Percentiles rank a stretch among this genome's conserved stretches.
Evolutionary conservation across 2,797 vertebrate genomes (phyloP).

Genomic region (Gadopsis bispinosus): DNA sequence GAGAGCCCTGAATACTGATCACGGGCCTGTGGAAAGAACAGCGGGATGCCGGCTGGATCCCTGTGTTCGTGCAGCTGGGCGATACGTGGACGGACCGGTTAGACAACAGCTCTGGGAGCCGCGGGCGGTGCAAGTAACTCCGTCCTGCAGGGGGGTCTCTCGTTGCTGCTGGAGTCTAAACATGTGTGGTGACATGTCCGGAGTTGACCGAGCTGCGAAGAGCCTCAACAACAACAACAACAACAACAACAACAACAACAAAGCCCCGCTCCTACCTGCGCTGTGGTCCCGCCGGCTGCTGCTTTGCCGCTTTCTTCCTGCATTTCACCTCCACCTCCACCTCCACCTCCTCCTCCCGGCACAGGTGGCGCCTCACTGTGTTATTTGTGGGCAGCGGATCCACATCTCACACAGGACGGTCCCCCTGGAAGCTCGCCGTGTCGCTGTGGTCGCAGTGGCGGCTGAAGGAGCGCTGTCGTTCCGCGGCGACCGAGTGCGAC

Average conservation of each 20-base stretch:
- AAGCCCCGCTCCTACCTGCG: constrained; percentile 70
- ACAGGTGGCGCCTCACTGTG: constrained; percentile 25
- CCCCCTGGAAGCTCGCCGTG: neutral
- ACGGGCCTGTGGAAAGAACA: no score
- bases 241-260: neutral
- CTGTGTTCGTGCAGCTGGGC: neutral
- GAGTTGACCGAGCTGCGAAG: no score
- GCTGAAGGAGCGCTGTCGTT: neutral
- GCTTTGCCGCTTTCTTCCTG: constrained; percentile 68
- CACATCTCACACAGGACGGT: constrained; percentile 29
- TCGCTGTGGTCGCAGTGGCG: neutral
- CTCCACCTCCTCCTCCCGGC: neutral
- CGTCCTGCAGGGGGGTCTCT: no score
- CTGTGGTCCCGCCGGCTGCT: constrained; percentile 15
- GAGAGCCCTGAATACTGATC: neutral
- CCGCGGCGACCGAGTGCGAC: neutral
- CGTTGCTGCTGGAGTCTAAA: rapidly evolving
- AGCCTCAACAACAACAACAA: neutral
- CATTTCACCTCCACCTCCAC: constrained; percentile 69
- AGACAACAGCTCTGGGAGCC: neutral
- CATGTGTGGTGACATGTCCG: rapidly evolving
- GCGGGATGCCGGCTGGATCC: neutral
- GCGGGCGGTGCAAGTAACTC: neutral
- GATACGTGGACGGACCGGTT: constrained; percentile 73
- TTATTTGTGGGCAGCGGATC: neutral